Evolutionary conservation across 2,113 vertebrate genomes (phyloP), one percentile per base, ranked within the genome.

Genomic region (Plotosus lineatus): DNA sequence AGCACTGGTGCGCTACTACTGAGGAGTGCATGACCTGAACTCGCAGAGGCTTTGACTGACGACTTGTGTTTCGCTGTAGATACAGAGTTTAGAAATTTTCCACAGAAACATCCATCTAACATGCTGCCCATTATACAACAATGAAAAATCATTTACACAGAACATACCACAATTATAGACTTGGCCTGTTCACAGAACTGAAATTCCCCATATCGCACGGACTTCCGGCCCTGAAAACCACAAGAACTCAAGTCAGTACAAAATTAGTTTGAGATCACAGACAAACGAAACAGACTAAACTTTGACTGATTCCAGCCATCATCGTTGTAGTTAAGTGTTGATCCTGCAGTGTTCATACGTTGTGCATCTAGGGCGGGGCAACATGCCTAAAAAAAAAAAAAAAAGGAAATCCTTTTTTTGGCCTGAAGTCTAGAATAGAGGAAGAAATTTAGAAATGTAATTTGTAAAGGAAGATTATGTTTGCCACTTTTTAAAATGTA

Each of bases 1-100:
- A 99, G 87, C 95, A 96, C 91, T 99, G 97, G 90, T 99, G 97
- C 63, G 97, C 97, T 26, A 99, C 97, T 50, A 99, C 94, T 42
- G 96, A 96, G 0, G 98, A 98, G 92, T 98, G 97, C 97, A 99
- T 99, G 82, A 99, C 96, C 90, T 99, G 95, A 46, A 99, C 98
- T 82, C 97, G 93, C 82, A 99, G 89, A 15, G 98, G 98, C 82
- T 98, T 98, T 17, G 97, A 97, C 91, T 98, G 97, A 51, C 98
- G 95, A 88, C 96, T 96, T 78, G 97, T 98, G 92, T 96, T 98
- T 88, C 97, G 95, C 98, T 99, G 93, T 61, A 38, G 23, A 46
- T 38, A 61, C n/a, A 75, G 33, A 77, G 55, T 79, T 26, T 33
- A 77, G 19, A 58, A 6, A 75, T n/a, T 72, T 51, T 36, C 40